A percentile compares a stretch with the other conserved stretches of the same genome.
Evolutionary conservation across 2,113 vertebrate species (phyloP).

Genomic region (Ploceus nigricollis): DNA sequence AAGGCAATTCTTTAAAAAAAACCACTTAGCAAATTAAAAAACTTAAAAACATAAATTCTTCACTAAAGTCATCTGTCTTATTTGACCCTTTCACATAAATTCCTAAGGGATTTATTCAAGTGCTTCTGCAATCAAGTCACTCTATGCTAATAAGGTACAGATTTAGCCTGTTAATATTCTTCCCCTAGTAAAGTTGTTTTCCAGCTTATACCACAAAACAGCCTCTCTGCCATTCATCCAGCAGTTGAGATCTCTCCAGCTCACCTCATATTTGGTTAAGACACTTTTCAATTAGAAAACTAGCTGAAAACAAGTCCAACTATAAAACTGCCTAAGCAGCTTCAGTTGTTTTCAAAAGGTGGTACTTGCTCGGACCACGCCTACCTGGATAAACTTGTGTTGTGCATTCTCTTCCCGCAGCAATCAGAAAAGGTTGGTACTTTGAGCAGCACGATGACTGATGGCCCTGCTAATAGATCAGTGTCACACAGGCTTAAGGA

Average conservation of each 20-base stretch:
- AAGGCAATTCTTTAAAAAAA: neutral
- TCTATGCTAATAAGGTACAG: neutral
- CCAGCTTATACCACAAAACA: neutral
- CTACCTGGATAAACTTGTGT: neutral
- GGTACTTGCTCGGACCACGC: accelerated
- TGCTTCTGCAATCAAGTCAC: neutral
- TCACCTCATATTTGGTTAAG: neutral
- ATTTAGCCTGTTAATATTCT: neutral
- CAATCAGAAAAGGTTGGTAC: accelerated
- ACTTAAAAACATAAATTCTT: neutral
- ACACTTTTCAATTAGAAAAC: neutral
- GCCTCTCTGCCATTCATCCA: neutral
- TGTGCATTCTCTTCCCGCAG: neutral
- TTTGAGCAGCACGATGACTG: accelerated
- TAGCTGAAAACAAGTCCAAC: neutral
- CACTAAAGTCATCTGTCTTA: neutral
- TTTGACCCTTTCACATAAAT: neutral
- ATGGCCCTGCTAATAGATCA: neutral
- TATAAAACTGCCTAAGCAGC: too few species aligned
- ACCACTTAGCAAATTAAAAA: neutral
- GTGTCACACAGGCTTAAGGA: neutral
- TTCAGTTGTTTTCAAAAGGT: neutral
- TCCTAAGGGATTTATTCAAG: neutral
- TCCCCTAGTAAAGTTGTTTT: neutral
- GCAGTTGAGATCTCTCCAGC: neutral